phyloP scores from a whole-genome alignment of 2,888 invertebrate species.

The Vandiemenella viatica region DNA sequence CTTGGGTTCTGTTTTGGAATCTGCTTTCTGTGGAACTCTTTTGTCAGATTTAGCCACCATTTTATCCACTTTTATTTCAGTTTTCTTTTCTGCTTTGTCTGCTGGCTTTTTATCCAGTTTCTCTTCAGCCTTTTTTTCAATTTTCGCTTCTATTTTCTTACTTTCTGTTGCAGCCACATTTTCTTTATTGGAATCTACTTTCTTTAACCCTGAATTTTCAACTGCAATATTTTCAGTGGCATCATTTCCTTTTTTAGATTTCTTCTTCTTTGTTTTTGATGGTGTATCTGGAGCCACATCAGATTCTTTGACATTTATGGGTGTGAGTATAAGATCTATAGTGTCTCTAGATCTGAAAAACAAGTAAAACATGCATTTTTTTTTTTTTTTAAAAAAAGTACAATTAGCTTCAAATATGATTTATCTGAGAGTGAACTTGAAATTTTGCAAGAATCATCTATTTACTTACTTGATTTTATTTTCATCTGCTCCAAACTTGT shows the following conservation, averaged over 20 bases:
- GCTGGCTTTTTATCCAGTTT: neutral
- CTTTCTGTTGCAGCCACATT: neutral
- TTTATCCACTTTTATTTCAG: neutral
- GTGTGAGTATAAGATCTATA: neutral
- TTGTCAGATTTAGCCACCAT: no score
- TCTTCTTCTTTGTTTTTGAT: neutral
- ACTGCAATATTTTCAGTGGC: conserved; percentile 16
- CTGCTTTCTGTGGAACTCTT: no score
- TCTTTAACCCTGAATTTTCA: conserved; percentile 1
- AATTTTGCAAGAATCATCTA: no score
- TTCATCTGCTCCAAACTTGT: conserved; percentile 18
- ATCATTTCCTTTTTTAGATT: conserved; percentile 20
- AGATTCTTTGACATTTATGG: neutral
- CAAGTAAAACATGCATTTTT: no score
- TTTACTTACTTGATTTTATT: conserved; percentile 16
- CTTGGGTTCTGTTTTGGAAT: conserved; percentile 24
- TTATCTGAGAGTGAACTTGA: no score
- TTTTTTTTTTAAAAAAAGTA: no score
- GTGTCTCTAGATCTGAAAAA: neutral
- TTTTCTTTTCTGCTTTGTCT: neutral
- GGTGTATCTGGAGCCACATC: conserved; percentile 8
- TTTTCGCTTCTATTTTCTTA: neutral
- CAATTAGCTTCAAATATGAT: no score
- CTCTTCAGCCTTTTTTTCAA: neutral
- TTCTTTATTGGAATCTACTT: neutral